Base-by-base conservation (phyloP, 2,113 vertebrate genomes). In the Pedetes capensis region DNA sequence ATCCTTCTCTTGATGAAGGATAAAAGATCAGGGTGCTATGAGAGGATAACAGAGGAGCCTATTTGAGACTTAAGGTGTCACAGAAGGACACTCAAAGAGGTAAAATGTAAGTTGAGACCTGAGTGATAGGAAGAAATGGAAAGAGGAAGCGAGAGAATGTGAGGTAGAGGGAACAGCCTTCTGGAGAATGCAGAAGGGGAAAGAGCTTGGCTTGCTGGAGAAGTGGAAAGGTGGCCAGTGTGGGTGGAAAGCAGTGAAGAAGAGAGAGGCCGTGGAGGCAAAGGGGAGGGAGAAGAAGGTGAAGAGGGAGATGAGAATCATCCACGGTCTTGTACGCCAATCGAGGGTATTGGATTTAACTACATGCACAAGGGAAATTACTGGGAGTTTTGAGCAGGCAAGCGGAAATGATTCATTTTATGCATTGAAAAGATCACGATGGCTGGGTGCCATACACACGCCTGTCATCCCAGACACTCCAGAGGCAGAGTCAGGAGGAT, bases 171-270 rank as follows among this genome's bases (percentile, higher is more conserved):
- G 64, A 75, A 29, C 8, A 44, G 10, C 23, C 29, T 42, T n/a
- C 8, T n/a, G 34, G 22, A 49, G 37, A 57, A 37, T 2, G 6
- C 1, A 39, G 25, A 13, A 87, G 72, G 44, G 44, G 29, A 37
- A 39, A 44, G 55, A 83, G 37, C 55, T 2, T 12, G 44, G 39
- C 44, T 78, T 44, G 32, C 53, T 82, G 76, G 44, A 83, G 69
- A n/a, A 74, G 39, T n/a, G 18, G 29, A 69, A 66, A 90, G 75
- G 18, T 55, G 76, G 53, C 47, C 64, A 47, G 18, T 32, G 44
- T 53, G 79, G 25, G 53, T 96, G 32, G 37, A 81, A 80, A 42
- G 17, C 57, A 87, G 68, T 69, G 87, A 20, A 88, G 55, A 47
- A 82, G 9, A 57, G 23, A 61, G 20, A 9, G 29, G 13, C 7